Conservation (phyloP, 2,797 vertebrate genomes). For the Poecilia picta region DNA sequence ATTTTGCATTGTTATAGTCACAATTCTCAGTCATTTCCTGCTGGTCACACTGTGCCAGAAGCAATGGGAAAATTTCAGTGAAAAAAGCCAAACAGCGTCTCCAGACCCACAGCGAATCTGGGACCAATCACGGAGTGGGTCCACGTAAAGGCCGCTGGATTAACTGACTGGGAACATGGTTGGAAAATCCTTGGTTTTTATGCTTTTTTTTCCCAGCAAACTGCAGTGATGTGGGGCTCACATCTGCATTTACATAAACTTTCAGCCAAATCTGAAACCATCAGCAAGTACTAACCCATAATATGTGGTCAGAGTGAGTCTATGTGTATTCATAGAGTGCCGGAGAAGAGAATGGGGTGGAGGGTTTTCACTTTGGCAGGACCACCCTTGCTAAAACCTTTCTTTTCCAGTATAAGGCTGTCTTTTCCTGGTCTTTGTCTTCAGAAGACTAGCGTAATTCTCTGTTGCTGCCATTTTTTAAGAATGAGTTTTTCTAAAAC, state of each 20-base stretch:
- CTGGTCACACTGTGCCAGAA: conserved; percentile 57
- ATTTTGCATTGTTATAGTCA: conserved; percentile 70
- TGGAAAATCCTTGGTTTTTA: conserved; percentile 70
- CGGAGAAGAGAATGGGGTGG: conserved; percentile 62
- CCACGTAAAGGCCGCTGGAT: conserved; percentile 60
- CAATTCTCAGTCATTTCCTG: conserved; percentile 69
- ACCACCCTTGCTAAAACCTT: conserved; percentile 69
- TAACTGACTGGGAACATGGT: conserved; percentile 63
- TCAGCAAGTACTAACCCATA: conserved; percentile 73
- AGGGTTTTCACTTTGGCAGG: conserved; percentile 60
- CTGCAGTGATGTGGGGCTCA: conserved; percentile 63
- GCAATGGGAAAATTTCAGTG: conserved; percentile 58
- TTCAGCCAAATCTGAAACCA: conserved; percentile 72
- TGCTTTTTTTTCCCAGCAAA: conserved; percentile 29
- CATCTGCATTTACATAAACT: conserved; percentile 74
- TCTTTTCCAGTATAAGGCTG: conserved; percentile 34
- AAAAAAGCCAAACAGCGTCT: conserved; percentile 52
- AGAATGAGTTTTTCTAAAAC: conserved; percentile 11
- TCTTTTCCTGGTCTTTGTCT: conserved; percentile 44
- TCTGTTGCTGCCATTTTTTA: conserved; percentile 9
- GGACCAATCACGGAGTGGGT: conserved; percentile 64
- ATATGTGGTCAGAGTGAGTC: conserved; percentile 67
- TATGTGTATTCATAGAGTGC: conserved; percentile 73
- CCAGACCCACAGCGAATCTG: conserved; percentile 64
- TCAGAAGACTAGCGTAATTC: conserved; percentile 53